Evolutionary conservation across 35 echinoderm and acorn worm genomes (phyloP).

Genomic region (Hemicentrotus pulcherrimus): DNA sequence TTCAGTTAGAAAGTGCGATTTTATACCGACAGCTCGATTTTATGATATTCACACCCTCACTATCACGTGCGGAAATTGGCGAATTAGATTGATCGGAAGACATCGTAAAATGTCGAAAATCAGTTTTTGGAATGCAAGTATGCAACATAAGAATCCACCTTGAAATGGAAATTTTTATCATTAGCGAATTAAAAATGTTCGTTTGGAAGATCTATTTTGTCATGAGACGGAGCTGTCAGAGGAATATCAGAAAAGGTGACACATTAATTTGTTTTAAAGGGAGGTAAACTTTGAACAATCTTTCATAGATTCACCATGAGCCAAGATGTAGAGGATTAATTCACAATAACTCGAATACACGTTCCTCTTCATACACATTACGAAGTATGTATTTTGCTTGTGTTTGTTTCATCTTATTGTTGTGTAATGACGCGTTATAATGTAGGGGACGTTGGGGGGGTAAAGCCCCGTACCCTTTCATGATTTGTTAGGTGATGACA

Average conservation of each 20-base stretch:
- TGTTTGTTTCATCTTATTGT: too few relatives aligned
- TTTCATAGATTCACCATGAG: too few relatives aligned
- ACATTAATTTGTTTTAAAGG: not conserved
- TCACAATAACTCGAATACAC: too few relatives aligned
- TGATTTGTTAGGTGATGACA: too few relatives aligned
- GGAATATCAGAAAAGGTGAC: not conserved
- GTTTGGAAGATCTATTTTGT: not conserved
- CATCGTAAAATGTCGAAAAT: not conserved
- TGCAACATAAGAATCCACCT: not conserved
- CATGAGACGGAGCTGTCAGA: too few relatives aligned
- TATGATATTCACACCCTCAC: not conserved
- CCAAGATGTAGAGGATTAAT: too few relatives aligned
- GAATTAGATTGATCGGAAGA: not conserved
- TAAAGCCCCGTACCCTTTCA: too few relatives aligned
- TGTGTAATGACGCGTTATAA: too few relatives aligned
- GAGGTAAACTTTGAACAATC: not conserved
- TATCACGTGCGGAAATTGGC: not conserved
- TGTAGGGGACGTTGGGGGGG: too few relatives aligned
- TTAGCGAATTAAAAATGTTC: not conserved
- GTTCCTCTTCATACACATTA: too few relatives aligned
- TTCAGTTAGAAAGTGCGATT: not conserved
- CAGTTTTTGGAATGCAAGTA: not conserved
- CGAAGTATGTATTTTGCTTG: too few relatives aligned
- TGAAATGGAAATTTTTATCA: not conserved
- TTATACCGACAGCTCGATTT: not conserved